Evolutionary conservation across 1,140 invertebrate species (phyloP).

Genomic region (Drosophila ambigua): DNA sequence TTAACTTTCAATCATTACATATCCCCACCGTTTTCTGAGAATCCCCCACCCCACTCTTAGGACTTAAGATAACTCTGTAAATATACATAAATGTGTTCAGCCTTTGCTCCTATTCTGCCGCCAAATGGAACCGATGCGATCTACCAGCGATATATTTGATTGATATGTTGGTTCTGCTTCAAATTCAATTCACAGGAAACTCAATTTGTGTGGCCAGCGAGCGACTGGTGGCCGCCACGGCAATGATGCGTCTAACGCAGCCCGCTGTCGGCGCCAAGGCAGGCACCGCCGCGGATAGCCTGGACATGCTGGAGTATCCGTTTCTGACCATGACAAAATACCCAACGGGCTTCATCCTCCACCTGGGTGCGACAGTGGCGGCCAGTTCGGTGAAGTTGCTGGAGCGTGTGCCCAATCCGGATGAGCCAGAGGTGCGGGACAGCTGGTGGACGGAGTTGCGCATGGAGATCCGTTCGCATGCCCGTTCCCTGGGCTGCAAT

Average conservation of each 20-base stretch:
- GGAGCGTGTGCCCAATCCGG: slow-evolving; percentile 91
- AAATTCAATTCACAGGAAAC: slow-evolving; percentile 63
- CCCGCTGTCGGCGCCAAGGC: slow-evolving; percentile 57
- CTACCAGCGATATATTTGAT: too few species aligned
- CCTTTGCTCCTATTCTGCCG: neutral
- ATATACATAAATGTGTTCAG: slow-evolving; percentile 35
- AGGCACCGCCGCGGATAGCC: slow-evolving; percentile 85
- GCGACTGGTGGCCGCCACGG: slow-evolving; percentile 76
- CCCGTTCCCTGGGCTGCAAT: slow-evolving; percentile 94
- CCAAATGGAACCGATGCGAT: too few species aligned
- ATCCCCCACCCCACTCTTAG: slow-evolving; percentile 7
- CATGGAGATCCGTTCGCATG: slow-evolving; percentile 96
- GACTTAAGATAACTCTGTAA: slow-evolving; percentile 40
- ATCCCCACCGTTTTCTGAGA: slow-evolving; percentile 17
- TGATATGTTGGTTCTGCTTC: neutral
- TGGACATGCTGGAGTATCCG: slow-evolving; percentile 96
- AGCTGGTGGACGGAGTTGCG: slow-evolving; percentile 98
- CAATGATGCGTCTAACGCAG: slow-evolving; percentile 84
- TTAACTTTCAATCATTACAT: neutral
- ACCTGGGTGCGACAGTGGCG: slow-evolving; percentile 95
- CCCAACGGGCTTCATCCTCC: slow-evolving; percentile 93
- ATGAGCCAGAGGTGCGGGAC: slow-evolving; percentile 95
- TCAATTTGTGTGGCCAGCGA: slow-evolving; percentile 82
- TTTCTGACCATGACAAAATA: slow-evolving; percentile 97
- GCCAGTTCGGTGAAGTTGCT: slow-evolving; percentile 94